A percentile compares a stretch with the other conserved stretches of the same genome.
Conservation (phyloP, 1,140 invertebrate species). For the Fragariocoptes setiger region DNA sequence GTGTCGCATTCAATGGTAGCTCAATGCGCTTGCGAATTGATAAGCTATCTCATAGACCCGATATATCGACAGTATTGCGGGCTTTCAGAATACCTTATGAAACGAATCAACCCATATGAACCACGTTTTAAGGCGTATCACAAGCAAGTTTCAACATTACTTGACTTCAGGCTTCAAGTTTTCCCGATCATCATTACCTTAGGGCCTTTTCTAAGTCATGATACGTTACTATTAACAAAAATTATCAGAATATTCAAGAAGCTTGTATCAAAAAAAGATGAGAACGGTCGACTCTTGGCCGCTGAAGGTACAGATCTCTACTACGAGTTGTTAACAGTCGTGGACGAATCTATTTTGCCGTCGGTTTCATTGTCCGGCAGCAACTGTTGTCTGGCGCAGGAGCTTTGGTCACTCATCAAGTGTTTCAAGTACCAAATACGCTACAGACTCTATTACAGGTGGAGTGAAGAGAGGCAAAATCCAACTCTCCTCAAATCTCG, state of each 20-base stretch:
- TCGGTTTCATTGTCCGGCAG: constrained; percentile 61
- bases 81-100: constrained; percentile 23
- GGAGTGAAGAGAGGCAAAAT: constrained; percentile 31
- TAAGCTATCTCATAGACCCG: constrained; percentile 55
- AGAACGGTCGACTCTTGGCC: background rate
- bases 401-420: constrained; percentile 69
- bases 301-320: constrained; percentile 19
- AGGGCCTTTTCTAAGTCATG: constrained; percentile 53
- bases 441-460: constrained; percentile 30
- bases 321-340: constrained; percentile 43
- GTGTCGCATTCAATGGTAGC: constrained; percentile 45
- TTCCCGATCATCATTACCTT: constrained; percentile 57
- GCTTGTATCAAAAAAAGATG: constrained; percentile 19
- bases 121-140: constrained; percentile 4
- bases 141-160: constrained; percentile 25
- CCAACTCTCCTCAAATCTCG: constrained; percentile 43
- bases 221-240: constrained; percentile 37
- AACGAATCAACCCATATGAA: constrained; percentile 3
- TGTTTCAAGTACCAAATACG: constrained; percentile 65
- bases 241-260: constrained; percentile 39
- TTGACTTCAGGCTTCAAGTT: constrained; percentile 37
- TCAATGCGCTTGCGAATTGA: constrained; percentile 36
- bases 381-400: constrained; percentile 79
- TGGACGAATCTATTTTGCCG: constrained; percentile 59
- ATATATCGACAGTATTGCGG: constrained; percentile 51